These are phyloP conservation scores for Eueremaeus valkanovi DNA, from an alignment of 2,888 invertebrate genomes.

Conservation along the genomic window DNA sequence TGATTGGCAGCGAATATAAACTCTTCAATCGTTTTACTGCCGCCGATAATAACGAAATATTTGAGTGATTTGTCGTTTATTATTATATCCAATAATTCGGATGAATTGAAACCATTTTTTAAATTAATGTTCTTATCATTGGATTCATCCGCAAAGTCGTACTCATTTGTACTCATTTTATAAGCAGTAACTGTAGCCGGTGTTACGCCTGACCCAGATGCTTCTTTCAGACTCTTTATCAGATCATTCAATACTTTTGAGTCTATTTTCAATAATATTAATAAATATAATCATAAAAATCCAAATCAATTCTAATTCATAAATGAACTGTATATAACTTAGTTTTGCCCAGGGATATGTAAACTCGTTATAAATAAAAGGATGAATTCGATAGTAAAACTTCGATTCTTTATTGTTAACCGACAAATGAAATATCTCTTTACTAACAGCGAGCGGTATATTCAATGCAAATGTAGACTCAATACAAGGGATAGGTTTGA, in stretches of 20 bases:
- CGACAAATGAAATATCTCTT: too few species aligned
- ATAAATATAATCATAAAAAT: too few species aligned
- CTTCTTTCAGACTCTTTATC: constrained; percentile 37
- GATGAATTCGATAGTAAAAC: too few species aligned
- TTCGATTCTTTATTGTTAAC: too few species aligned
- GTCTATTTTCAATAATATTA: constrained; percentile 41
- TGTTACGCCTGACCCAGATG: constrained; percentile 37
- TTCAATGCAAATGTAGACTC: too few species aligned
- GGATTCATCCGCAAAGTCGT: neutral
- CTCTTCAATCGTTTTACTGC: constrained; percentile 40
- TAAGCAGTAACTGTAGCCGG: constrained; percentile 44
- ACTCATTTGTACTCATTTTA: constrained; percentile 15
- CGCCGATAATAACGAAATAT: constrained; percentile 43
- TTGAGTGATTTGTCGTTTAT: constrained; percentile 24
- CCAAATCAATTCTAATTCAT: too few species aligned
- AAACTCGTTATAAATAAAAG: neutral
- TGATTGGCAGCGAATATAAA: constrained; percentile 38
- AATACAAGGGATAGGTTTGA: too few species aligned
- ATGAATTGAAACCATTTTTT: neutral
- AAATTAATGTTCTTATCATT: neutral
- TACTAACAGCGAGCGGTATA: too few species aligned
- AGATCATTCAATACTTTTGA: constrained; percentile 41
- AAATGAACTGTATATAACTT: too few species aligned
- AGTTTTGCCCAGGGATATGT: too few species aligned
- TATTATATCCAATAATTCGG: constrained; percentile 38